A percentile compares a stretch with the other conserved stretches of the same genome.
These are phyloP conservation scores for Caprella mutica DNA, from an alignment of 2,888 invertebrate species.

Conservation along the genomic window DNA sequence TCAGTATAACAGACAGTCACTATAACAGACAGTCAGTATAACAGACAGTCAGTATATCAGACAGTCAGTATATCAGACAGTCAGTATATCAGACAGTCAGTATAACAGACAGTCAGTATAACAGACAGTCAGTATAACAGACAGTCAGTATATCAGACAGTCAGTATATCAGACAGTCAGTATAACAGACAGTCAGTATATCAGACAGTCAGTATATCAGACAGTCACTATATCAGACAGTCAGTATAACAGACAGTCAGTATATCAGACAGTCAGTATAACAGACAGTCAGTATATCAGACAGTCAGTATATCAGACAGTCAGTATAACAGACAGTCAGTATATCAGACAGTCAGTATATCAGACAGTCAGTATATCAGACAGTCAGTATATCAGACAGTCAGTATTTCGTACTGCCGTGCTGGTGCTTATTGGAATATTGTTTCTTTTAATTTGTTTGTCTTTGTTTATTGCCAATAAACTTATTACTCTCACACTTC, in stretches of 20 bases:
- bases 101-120: too few relatives aligned
- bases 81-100: background rate
- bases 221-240: background rate
- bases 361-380: background rate
- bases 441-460: too few relatives aligned
- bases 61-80: background rate
- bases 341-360: background rate
- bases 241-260: background rate
- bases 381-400: background rate
- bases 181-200: background rate
- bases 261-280: background rate
- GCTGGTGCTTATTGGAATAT: too few relatives aligned
- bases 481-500: too few relatives aligned
- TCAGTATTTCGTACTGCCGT: background rate
- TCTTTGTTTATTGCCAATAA: too few relatives aligned
- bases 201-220: background rate
- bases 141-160: background rate
- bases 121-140: background rate
- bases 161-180: background rate
- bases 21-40: background rate
- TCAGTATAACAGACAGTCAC: background rate
- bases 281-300: background rate
- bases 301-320: background rate
- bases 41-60: background rate
- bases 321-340: background rate